These are phyloP conservation scores for Polymixis lichenea DNA, from an alignment of 2,888 invertebrate genomes.

Conservation along the genomic window DNA sequence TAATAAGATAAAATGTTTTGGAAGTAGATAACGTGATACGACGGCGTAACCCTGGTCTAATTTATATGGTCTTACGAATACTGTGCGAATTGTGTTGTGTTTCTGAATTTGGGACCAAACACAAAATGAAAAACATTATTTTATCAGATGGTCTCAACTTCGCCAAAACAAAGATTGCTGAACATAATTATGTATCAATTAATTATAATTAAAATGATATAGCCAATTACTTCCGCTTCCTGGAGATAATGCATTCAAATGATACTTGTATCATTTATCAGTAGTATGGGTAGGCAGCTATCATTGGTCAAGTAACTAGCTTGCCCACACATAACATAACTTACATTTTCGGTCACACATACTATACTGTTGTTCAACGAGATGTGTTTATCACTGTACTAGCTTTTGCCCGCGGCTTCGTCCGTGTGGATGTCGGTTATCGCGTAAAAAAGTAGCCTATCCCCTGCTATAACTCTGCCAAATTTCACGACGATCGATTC, in stretches of 20 bases:
- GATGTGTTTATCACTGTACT: neutral
- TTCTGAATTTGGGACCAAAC: neutral
- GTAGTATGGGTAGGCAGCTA: neutral
- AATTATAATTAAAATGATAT: slow-evolving; percentile 13
- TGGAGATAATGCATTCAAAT: slow-evolving; percentile 33
- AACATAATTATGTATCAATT: slow-evolving; percentile 10
- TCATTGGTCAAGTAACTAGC: slow-evolving; percentile 5
- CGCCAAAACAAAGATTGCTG: neutral
- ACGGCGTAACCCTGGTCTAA: slow-evolving; percentile 58
- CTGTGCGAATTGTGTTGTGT: slow-evolving; percentile 2
- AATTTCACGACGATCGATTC: too few relatives aligned
- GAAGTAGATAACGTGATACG: slow-evolving; percentile 58
- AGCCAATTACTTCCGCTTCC: slow-evolving; percentile 21
- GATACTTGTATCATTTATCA: too few relatives aligned
- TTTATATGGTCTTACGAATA: slow-evolving; percentile 30
- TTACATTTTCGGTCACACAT: neutral
- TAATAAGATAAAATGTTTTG: slow-evolving; percentile 48
- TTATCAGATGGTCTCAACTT: neutral
- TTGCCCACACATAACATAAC: neutral
- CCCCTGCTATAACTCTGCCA: too few relatives aligned
- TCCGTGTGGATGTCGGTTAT: too few relatives aligned
- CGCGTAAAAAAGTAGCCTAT: too few relatives aligned
- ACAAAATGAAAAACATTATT: neutral
- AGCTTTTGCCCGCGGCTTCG: too few relatives aligned
- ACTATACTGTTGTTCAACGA: slow-evolving; percentile 7